Conservation (phyloP, 2,113 vertebrate genomes). For the Gavia stellata region DNA sequence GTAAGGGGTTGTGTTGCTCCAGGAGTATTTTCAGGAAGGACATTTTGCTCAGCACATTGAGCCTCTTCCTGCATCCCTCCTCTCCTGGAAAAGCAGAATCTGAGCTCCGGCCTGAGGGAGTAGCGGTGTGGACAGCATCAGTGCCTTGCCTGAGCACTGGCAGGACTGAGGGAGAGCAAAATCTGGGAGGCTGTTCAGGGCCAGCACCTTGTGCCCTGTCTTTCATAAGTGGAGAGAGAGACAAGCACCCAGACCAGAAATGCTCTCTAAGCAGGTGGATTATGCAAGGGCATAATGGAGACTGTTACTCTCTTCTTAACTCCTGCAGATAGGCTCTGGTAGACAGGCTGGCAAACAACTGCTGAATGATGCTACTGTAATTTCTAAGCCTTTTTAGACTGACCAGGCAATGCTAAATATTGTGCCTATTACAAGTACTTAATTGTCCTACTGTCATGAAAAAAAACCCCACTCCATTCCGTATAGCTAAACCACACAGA, state of each 20-base stretch:
- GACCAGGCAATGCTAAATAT: background rate
- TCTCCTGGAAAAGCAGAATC: background rate
- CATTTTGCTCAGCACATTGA: background rate
- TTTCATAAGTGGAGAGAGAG: background rate
- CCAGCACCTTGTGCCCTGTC: background rate
- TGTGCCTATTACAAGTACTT: background rate
- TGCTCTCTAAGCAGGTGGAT: background rate
- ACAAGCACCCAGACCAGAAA: background rate
- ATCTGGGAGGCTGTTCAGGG: rapidly evolving
- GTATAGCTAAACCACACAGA: background rate
- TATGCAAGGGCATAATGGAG: too few relatives aligned
- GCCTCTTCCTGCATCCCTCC: background rate
- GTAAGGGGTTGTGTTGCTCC: background rate
- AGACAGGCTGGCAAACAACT: background rate
- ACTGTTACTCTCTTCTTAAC: background rate
- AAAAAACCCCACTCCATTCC: rapidly evolving
- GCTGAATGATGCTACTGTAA: background rate
- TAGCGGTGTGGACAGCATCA: background rate
- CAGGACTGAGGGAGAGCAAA: background rate
- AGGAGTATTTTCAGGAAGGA: background rate
- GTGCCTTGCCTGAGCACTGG: background rate
- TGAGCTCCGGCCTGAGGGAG: background rate
- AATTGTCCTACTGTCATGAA: background rate
- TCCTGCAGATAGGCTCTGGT: background rate
- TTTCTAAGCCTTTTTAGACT: background rate